A percentile compares a stretch with the other conserved stretches of the same genome.
Conservation (phyloP, 1,140 invertebrate species). For the Aphelinus certus region DNA sequence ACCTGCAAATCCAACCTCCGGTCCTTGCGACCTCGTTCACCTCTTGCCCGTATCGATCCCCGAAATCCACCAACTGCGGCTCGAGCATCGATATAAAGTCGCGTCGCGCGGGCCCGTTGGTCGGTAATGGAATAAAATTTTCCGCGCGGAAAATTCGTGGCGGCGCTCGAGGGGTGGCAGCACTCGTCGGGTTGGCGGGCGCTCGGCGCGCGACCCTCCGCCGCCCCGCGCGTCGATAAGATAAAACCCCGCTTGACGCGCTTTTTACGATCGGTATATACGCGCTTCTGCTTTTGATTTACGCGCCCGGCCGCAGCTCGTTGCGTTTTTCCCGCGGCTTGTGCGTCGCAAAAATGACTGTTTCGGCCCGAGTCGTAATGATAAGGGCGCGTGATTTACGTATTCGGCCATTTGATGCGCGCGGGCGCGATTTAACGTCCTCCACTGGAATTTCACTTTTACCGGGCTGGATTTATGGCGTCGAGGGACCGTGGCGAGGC, state of each 20-base stretch:
- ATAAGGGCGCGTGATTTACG: no score
- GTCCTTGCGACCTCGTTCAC: neutral
- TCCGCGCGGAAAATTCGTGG: slow-evolving; percentile 43
- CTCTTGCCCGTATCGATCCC: neutral
- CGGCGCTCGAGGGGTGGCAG: slow-evolving; percentile 56
- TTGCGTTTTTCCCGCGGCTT: neutral
- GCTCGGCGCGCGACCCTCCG: neutral
- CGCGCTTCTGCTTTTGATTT: neutral
- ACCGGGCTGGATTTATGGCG: no score
- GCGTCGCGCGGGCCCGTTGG: slow-evolving; percentile 32
- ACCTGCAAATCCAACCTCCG: no score
- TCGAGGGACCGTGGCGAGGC: no score
- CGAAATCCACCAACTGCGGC: neutral
- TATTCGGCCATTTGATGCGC: no score
- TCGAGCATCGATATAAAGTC: slow-evolving; percentile 30
- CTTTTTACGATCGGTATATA: slow-evolving; percentile 29
- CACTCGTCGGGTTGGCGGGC: slow-evolving; percentile 45
- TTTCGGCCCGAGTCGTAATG: no score
- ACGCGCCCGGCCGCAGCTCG: neutral
- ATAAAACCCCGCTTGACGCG: neutral
- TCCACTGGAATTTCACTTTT: no score
- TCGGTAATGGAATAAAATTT: slow-evolving; percentile 52
- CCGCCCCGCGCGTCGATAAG: slow-evolving; percentile 20
- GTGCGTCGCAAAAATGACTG: no score
- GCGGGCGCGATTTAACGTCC: no score